These are phyloP conservation scores for Ceratitis capitata DNA, from an alignment of 1,140 invertebrate genomes.

Conservation along the genomic window DNA sequence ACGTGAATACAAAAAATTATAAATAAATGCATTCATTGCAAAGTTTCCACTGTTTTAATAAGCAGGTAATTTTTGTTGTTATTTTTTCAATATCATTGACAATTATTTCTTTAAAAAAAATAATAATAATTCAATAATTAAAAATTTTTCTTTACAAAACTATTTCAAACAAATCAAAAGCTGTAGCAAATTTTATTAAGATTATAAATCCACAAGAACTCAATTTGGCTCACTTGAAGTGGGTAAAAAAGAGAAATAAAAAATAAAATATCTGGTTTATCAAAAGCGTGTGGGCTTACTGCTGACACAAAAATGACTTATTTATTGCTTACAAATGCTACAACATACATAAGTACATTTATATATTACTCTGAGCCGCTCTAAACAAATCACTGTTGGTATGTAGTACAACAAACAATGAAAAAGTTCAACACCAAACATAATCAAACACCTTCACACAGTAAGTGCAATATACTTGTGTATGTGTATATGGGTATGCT, in stretches of 20 bases:
- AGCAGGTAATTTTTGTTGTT: too few species aligned
- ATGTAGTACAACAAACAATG: background rate
- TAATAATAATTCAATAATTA: too few species aligned
- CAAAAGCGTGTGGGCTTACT: background rate
- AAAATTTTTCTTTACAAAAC: too few species aligned
- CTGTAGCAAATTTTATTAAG: too few species aligned
- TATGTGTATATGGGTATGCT: background rate
- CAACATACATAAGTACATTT: background rate
- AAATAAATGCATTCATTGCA: too few species aligned
- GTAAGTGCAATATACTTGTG: background rate
- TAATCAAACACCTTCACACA: background rate
- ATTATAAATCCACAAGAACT: background rate
- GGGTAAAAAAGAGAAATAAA: background rate
- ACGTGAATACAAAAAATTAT: too few species aligned
- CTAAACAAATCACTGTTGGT: background rate
- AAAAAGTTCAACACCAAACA: background rate
- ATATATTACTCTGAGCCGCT: background rate
- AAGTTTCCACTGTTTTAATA: too few species aligned
- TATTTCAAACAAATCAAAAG: too few species aligned
- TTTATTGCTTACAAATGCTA: background rate
- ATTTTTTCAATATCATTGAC: too few species aligned
- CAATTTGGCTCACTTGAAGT: background rate
- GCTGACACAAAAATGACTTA: slow-evolving; percentile 18
- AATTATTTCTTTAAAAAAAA: too few species aligned
- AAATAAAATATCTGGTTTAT: background rate